phyloP scores from a whole-genome alignment of 2,797 vertebrate species.

The Halcyon chelicuti region DNA sequence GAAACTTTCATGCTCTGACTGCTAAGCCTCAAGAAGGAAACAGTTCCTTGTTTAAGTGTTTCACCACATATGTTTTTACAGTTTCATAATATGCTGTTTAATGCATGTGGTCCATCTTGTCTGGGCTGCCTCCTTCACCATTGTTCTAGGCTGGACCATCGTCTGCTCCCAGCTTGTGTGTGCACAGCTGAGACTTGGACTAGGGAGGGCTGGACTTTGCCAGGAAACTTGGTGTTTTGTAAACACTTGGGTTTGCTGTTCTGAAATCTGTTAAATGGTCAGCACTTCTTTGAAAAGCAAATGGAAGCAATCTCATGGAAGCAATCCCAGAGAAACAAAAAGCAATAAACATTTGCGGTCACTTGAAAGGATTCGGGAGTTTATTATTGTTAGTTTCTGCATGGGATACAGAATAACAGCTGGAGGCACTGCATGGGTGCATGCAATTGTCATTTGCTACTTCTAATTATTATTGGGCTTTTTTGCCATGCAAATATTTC shows the following conservation, averaged over 20 bases:
- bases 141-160: background rate
- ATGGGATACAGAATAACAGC: background rate
- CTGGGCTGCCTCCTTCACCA: background rate
- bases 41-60: background rate
- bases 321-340: slow-evolving; percentile 16
- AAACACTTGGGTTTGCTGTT: slow-evolving; percentile 33
- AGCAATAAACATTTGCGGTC: slow-evolving; percentile 15
- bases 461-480: background rate
- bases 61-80: background rate
- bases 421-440: background rate
- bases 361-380: slow-evolving; percentile 9
- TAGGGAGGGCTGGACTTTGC: background rate
- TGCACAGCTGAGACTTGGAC: slow-evolving; percentile 16
- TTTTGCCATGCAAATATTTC: background rate
- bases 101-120: background rate
- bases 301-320: slow-evolving; percentile 16
- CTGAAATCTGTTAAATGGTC: slow-evolving; percentile 28
- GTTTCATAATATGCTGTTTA: background rate
- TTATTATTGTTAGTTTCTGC: background rate
- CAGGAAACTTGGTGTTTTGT: slow-evolving; percentile 34
- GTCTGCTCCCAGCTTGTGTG: background rate
- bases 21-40: background rate
- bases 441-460: background rate
- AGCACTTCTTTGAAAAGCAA: slow-evolving; percentile 11
- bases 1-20: background rate